These are phyloP conservation scores for Nautilus pompilius DNA, from an alignment of 1,140 invertebrate genomes.

Conservation along the genomic window DNA sequence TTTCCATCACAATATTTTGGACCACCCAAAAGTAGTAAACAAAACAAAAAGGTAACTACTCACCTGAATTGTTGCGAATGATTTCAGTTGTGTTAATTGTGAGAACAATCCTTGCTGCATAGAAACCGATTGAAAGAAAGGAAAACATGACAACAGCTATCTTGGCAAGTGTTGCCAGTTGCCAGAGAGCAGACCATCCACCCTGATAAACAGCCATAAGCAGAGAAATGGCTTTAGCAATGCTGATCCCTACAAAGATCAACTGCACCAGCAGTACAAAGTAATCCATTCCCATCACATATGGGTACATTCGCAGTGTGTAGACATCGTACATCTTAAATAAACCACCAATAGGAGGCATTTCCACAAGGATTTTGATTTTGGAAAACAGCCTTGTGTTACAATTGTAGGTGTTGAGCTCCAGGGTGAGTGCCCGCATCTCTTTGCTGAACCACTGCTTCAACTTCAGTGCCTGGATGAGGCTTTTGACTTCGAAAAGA, in stretches of 20 bases:
- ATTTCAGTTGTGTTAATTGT: too few species aligned
- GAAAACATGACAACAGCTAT: too few species aligned
- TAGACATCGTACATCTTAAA: constrained; percentile 23
- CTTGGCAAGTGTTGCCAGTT: too few species aligned
- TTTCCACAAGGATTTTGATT: constrained; percentile 42
- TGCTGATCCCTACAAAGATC: constrained; percentile 24
- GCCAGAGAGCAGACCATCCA: too few species aligned
- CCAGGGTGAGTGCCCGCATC: constrained; percentile 58
- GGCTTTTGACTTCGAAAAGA: constrained; percentile 11
- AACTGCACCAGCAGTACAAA: constrained; percentile 34
- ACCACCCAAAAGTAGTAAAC: too few species aligned
- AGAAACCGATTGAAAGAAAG: too few species aligned
- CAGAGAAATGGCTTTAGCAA: constrained; percentile 30
- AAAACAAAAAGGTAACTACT: too few species aligned
- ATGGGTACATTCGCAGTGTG: constrained; percentile 32
- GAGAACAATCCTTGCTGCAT: too few species aligned
- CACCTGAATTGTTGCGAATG: too few species aligned
- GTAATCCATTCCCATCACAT: constrained; percentile 26
- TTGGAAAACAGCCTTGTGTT: constrained; percentile 52
- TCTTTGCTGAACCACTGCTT: constrained; percentile 56
- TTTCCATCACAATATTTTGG: too few species aligned
- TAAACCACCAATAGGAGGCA: constrained; percentile 50
- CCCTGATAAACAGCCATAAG: too few species aligned
- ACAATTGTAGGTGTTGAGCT: constrained; percentile 60
- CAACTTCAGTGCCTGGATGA: constrained; percentile 38